Evolutionary conservation across 2,113 vertebrate genomes (phyloP).

Genomic region (Gymnogyps californianus): DNA sequence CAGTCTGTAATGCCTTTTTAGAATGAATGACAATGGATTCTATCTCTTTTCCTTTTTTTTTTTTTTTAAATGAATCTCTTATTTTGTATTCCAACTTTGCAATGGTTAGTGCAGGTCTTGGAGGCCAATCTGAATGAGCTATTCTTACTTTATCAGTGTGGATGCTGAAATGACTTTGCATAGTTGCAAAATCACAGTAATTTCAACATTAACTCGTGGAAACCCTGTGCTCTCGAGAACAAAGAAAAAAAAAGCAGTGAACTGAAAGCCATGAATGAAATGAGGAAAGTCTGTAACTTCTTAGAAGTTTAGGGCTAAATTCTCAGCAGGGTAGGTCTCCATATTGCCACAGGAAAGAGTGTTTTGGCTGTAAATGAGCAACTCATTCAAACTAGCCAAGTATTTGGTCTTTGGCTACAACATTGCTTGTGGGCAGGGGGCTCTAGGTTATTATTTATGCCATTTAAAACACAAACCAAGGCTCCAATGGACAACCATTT

Average conservation of each 20-base stretch:
- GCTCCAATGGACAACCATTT: not conserved
- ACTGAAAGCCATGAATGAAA: slow-evolving; percentile 33
- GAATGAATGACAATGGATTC: slow-evolving; percentile 85
- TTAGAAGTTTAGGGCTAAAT: not conserved
- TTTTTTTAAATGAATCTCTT: slow-evolving; percentile 81
- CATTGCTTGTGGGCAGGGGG: not conserved
- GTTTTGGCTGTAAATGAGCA: not conserved
- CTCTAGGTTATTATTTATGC: not conserved
- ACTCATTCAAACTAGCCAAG: not conserved
- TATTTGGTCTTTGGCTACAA: not conserved
- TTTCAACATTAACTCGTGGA: slow-evolving; percentile 74
- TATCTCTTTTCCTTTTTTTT: slow-evolving; percentile 65
- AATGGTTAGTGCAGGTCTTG: slow-evolving; percentile 74
- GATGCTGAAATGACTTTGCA: slow-evolving; percentile 81
- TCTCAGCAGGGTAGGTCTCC: not conserved
- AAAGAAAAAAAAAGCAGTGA: slow-evolving; percentile 51
- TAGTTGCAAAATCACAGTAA: slow-evolving; percentile 80
- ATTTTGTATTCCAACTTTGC: slow-evolving; percentile 89
- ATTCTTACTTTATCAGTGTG: slow-evolving; percentile 81
- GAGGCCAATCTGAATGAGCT: slow-evolving; percentile 84
- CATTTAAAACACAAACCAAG: not conserved
- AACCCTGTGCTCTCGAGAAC: slow-evolving; percentile 65
- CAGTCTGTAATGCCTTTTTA: slow-evolving; percentile 86
- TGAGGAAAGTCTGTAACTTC: not conserved
- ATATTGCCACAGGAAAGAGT: not conserved